Conservation (phyloP, 30 jellyfish, hydroid and myxozoan species). For the Aurelia aurita complex sp. Pacific region DNA sequence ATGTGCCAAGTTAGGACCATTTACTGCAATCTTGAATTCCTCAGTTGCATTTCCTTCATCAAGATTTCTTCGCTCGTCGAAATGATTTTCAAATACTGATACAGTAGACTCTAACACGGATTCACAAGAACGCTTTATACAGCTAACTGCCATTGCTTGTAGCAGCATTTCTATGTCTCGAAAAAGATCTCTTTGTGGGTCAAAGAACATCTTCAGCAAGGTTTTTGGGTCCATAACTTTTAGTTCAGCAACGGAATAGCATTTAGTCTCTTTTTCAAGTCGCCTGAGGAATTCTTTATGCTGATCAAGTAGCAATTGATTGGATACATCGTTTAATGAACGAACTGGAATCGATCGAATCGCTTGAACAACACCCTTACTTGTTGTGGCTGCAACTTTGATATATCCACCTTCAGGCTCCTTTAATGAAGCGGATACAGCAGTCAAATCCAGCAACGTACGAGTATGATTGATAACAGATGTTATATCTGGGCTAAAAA, state of each 20-base stretch:
- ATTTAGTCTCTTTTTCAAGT: no score
- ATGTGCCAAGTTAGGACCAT: no score
- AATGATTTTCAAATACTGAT: neutral
- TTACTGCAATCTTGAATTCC: no score
- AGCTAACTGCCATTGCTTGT: slow-evolving; percentile 3
- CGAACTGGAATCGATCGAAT: neutral
- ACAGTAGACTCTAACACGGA: slow-evolving; percentile 7
- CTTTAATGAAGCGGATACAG: slow-evolving; percentile 8
- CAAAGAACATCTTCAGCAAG: neutral
- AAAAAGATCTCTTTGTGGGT: neutral
- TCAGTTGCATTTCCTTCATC: no score
- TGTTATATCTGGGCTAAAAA: slow-evolving; percentile 22
- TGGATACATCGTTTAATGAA: no score
- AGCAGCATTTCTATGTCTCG: neutral
- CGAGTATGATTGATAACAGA: slow-evolving; percentile 26
- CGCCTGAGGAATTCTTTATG: no score
- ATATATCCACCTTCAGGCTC: slow-evolving; percentile 42
- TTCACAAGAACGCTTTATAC: slow-evolving; percentile 4
- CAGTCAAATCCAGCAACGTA: slow-evolving; percentile 34
- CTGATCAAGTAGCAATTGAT: no score
- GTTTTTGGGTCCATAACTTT: neutral
- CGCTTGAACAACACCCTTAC: slow-evolving; percentile 10
- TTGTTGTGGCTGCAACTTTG: slow-evolving; percentile 34
- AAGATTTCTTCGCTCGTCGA: no score
- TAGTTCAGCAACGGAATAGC: no score